Base-by-base conservation (phyloP, 2,797 vertebrate genomes). In the Artibeus lituratus region DNA sequence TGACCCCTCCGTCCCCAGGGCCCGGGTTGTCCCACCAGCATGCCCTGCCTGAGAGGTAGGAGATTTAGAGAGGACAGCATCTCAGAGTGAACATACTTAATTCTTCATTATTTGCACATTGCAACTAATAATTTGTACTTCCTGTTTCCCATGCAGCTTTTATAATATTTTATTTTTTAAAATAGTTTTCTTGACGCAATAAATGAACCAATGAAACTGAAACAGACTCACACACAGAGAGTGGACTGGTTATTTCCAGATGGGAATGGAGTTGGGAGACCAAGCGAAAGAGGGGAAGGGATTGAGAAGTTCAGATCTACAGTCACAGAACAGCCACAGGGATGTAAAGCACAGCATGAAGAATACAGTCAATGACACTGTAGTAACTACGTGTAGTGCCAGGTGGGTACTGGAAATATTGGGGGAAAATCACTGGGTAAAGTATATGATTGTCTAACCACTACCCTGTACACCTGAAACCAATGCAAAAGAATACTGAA, bases 71-170 rank as follows among this genome's bases (percentile, higher is more conserved):
- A 53, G 53, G 32, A 73, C 7, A 47, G 15, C 18, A 51, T 37
- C 44, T 67, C 67, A 57, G 86, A 26, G 21, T 29, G 42, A 80
- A 65, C 14, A 18, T 47, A 29, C 47, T 37, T 59, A 74, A 69
- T 81, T 59, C 65, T 47, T 83, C 53, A 55, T 67, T 65, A 42
- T 78, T 73, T 94, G 19, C 39, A 74, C n/a, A 6, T 39, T 84
- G 92, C 37, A 82, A 32, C 21, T 65, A 62, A 74, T n/a, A 39
- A 67, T 65, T 65, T 87, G 21, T 9, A 29, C 15, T 84, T 59
- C 57, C 24, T 80, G 16, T 32, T 49, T 62, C n/a, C 42, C 44
- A n/a, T 42, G 39, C 21, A 90, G 29, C 44, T 92, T 62, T 72
- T 49, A 49, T 12, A 62, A 6, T 76, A n/a, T 62, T 72, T 77